These are phyloP conservation scores for Falco novaeseelandiae DNA, from an alignment of 2,797 vertebrate species.

Conservation along the genomic window DNA sequence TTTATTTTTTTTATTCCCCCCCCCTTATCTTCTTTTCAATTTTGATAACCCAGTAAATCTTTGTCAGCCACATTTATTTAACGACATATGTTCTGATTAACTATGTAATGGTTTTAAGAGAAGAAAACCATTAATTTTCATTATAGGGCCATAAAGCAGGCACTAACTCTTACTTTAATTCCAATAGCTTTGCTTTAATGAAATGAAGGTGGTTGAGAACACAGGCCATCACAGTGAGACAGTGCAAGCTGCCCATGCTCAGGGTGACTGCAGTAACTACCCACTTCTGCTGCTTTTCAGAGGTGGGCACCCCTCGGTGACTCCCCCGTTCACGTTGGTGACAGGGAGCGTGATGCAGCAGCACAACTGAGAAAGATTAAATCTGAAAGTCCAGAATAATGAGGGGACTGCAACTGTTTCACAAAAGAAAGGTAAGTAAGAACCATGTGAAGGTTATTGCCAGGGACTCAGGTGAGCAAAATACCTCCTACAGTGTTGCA, in stretches of 20 bases:
- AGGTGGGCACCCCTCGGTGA: background rate
- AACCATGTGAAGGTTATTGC: background rate
- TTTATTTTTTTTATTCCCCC: no score
- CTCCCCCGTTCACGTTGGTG: background rate
- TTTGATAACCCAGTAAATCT: background rate
- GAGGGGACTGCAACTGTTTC: background rate
- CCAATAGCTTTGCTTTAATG: background rate
- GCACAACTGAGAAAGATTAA: background rate
- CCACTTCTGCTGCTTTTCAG: background rate
- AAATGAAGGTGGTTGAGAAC: background rate
- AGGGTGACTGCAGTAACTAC: background rate
- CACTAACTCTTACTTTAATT: background rate
- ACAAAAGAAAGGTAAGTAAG: background rate
- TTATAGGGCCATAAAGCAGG: background rate
- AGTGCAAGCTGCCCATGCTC: background rate
- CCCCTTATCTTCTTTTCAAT: background rate
- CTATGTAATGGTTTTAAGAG: background rate
- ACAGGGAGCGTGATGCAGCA: background rate
- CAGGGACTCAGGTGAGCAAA: background rate
- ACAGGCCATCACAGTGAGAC: background rate
- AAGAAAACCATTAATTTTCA: constrained; percentile 52
- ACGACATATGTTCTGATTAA: background rate
- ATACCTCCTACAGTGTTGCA: accelerated
- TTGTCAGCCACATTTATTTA: background rate
- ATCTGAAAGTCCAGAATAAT: background rate